Conservation (phyloP, 2,113 vertebrate genomes). For the Anoplopoma fimbria region DNA sequence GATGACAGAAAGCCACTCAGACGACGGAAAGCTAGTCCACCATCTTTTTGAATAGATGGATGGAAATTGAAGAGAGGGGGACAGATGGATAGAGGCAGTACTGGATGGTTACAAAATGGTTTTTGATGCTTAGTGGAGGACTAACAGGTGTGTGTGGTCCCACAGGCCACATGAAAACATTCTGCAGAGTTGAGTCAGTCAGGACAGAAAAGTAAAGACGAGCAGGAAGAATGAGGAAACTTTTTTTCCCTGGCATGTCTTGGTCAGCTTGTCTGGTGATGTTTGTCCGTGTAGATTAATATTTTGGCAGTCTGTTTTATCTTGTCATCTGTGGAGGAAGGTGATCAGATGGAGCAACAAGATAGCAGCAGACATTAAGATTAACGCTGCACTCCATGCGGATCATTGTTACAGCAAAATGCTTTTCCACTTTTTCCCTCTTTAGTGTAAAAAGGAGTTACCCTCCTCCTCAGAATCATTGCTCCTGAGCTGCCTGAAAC, state of each 20-base stretch:
- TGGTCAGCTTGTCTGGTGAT: neutral
- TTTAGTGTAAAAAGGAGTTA: too few relatives aligned
- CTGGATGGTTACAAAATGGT: conserved; percentile 31
- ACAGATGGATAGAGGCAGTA: conserved; percentile 46
- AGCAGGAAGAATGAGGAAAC: neutral
- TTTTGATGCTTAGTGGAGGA: conserved; percentile 37
- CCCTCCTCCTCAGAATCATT: too few relatives aligned
- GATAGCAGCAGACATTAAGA: neutral
- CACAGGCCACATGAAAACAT: conserved; percentile 54
- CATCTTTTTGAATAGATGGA: neutral
- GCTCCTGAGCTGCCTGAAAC: too few relatives aligned
- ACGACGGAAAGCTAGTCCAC: neutral
- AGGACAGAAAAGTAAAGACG: conserved; percentile 20
- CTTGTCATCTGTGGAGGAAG: neutral
- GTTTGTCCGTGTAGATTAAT: neutral
- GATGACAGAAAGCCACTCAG: neutral
- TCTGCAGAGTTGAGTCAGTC: conserved; percentile 61
- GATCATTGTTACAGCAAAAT: neutral
- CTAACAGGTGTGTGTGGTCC: conserved; percentile 40
- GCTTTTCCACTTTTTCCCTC: too few relatives aligned
- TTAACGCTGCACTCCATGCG: neutral
- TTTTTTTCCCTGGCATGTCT: neutral
- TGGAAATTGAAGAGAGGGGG: conserved; percentile 2
- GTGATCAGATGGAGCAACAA: neutral
- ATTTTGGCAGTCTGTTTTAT: neutral